Conservation (phyloP, 2,797 vertebrate species). For the Nasua narica region DNA sequence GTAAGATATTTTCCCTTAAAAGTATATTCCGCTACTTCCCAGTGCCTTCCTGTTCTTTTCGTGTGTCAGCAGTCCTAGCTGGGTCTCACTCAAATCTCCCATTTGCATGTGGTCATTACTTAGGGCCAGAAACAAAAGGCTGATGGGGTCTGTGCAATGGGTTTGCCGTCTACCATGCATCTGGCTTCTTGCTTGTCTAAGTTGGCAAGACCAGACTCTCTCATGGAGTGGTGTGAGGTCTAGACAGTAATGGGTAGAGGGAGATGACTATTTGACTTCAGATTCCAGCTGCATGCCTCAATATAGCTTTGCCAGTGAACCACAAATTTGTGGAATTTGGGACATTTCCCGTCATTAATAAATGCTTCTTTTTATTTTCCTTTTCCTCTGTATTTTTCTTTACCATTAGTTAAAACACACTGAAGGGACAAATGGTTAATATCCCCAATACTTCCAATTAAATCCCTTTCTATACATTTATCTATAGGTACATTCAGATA, state of each 20-base stretch:
- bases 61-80: not conserved
- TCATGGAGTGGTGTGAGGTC: not conserved
- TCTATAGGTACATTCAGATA: not conserved
- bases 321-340: not conserved
- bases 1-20: not conserved
- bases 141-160: no score
- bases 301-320: not conserved
- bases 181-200: not conserved
- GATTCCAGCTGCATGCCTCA: not conserved
- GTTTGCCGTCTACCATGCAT: not conserved
- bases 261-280: not conserved
- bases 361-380: not conserved
- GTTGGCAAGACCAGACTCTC: not conserved
- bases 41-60: not conserved
- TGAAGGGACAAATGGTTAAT: not conserved
- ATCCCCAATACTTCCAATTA: not conserved
- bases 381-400: not conserved
- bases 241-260: not conserved
- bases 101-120: not conserved
- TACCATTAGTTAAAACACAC: not conserved
- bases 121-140: not conserved
- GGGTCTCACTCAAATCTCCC: not conserved
- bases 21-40: not conserved
- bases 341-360: not conserved
- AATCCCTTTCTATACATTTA: not conserved